Base-by-base conservation (phyloP, 2,113 vertebrate species). In the Stictonetta naevosa region DNA sequence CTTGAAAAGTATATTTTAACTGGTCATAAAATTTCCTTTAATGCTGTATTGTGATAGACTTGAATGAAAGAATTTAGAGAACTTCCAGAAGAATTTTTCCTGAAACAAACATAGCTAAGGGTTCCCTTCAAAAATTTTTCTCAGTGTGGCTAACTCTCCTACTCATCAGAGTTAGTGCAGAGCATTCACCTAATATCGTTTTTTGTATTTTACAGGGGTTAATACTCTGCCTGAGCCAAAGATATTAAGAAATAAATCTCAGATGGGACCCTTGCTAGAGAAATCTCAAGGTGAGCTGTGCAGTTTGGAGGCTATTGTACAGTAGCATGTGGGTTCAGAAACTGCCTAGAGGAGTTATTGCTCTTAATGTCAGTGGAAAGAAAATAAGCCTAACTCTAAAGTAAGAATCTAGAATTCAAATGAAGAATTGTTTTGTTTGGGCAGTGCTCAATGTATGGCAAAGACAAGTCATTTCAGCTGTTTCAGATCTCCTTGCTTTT, bases 271-370 rank as follows among this genome's bases (percentile, higher is more conserved):
- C 22, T 92, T 79, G 11, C 55, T 58, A 31, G 89, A 96, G 75
- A 94, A 95, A 21, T 88, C 95, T 55, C 96, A 96, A 92, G 97
- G 97, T 97, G 76, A 97, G 95, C 79, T 50, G 26, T 64, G 5
- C 15, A 71, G 4, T 82, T 67, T 22, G 8, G 34, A 33, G 36
- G 82, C 25, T 29, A 3, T 60, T 67, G 63, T 86, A 36, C 40
- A 33, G 21, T 14, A 53, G 40, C 12, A 40, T 20, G 4, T 55
- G 46, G 20, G 16, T 87, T 90, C 87, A 88, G 66, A 81, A 88
- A 60, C 26, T 72, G 10, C 34, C 23, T 58, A 4, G 63, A 88
- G 55, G 55, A 77, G 4, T 19, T 71, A n/a, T 0, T 68, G 33
- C 29, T 33, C 2, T 33, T 40, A 64, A 64, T 12, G 19, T 56